These are phyloP conservation scores for Artibeus lituratus DNA, from an alignment of 2,797 vertebrate genomes.

Conservation along the genomic window DNA sequence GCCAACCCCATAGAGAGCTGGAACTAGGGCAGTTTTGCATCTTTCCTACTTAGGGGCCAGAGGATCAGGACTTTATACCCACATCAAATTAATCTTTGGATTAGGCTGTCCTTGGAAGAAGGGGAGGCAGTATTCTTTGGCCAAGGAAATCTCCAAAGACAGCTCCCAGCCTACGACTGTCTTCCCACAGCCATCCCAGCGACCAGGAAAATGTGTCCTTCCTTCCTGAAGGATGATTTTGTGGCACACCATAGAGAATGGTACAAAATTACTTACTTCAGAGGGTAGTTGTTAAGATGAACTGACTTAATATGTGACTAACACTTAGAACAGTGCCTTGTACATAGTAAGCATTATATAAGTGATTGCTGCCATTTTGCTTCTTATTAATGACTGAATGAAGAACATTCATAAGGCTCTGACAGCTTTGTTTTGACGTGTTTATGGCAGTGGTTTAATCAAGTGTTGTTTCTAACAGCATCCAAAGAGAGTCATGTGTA, in stretches of 20 bases:
- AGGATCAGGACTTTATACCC: not conserved
- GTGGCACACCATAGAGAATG: rapidly evolving
- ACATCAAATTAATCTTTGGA: not conserved
- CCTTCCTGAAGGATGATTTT: not conserved
- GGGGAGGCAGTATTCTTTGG: not conserved
- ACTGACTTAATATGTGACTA: not conserved
- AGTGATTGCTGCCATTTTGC: constrained; percentile 12
- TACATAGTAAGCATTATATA: not conserved
- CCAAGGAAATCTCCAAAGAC: not conserved
- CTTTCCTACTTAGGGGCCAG: not conserved
- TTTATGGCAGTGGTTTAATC: constrained; percentile 52
- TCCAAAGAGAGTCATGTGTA: constrained; percentile 48
- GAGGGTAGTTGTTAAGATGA: not conserved
- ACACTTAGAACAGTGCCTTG: not conserved
- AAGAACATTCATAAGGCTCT: not conserved
- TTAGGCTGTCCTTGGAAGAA: not conserved
- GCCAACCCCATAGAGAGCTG: not conserved
- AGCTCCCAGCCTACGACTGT: not conserved
- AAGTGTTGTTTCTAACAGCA: not conserved
- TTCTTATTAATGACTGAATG: constrained; percentile 40
- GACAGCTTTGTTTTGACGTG: constrained; percentile 48
- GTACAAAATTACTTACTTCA: not conserved
- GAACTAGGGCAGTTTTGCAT: not conserved
- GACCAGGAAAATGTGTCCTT: not conserved
- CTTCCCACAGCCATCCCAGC: not conserved